phyloP scores from a whole-genome alignment of 2,888 invertebrate species.

The Uloborus plumipes region DNA sequence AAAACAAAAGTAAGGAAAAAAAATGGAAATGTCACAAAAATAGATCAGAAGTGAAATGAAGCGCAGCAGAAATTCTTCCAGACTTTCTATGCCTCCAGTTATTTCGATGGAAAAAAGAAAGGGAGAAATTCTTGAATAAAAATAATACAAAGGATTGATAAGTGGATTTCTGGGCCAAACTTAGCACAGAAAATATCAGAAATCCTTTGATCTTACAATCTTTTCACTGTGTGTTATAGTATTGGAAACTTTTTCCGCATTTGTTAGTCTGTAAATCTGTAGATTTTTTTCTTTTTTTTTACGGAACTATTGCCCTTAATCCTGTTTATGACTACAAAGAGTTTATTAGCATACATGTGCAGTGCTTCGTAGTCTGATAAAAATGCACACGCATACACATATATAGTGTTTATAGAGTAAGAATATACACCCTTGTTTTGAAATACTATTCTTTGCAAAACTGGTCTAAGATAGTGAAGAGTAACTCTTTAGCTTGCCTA shows the following conservation, averaged over 20 bases:
- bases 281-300: not conserved
- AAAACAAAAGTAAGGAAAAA: constrained; percentile 8
- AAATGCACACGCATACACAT: too few species aligned
- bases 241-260: constrained; percentile 1
- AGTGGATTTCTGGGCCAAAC: constrained; percentile 46
- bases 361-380: too few species aligned
- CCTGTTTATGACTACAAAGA: not conserved
- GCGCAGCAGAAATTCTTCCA: constrained; percentile 32
- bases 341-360: too few species aligned
- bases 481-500: too few species aligned
- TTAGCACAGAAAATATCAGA: constrained; percentile 21
- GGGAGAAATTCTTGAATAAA: constrained; percentile 9
- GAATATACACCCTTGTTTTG: too few species aligned
- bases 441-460: too few species aligned
- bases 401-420: too few species aligned
- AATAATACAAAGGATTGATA: constrained; percentile 28
- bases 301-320: not conserved
- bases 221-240: constrained; percentile 20
- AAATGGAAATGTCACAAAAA: constrained; percentile 10
- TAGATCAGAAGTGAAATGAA: constrained; percentile 49
- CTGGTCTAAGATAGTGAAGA: too few species aligned
- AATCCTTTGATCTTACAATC: constrained; percentile 42
- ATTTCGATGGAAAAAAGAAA: not conserved
- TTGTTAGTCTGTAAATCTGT: not conserved
- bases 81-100: constrained; percentile 23